Percentiles rank a stretch among this genome's conserved stretches.
Evolutionary conservation across 2,797 vertebrate species (phyloP).

Genomic region (Coilia nasus): DNA sequence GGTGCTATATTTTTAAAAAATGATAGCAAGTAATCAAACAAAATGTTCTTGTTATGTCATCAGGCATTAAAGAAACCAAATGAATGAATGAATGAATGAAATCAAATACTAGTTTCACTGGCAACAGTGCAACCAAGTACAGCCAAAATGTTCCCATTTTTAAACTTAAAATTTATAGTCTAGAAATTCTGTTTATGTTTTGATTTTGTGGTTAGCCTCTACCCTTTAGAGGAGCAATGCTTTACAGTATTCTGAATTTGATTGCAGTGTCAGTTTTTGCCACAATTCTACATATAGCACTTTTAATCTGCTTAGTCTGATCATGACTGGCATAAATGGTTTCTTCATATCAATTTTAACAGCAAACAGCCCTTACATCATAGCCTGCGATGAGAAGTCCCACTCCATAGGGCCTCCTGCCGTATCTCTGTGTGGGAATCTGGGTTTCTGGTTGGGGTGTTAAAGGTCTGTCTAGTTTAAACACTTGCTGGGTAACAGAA

Average conservation of each 20-base stretch:
- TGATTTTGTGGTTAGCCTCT: too few relatives aligned
- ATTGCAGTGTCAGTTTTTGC: too few relatives aligned
- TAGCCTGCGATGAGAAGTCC: conserved; percentile 96
- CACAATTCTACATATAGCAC: background rate
- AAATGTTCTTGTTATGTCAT: background rate
- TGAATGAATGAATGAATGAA: too few relatives aligned
- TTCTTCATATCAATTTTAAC: background rate
- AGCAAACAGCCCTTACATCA: conserved; percentile 79
- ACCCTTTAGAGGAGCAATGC: too few relatives aligned
- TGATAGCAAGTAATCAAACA: background rate
- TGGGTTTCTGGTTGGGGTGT: conserved; percentile 84
- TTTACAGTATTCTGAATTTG: too few relatives aligned
- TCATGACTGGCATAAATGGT: background rate
- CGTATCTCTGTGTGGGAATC: conserved; percentile 96
- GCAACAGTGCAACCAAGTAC: too few relatives aligned
- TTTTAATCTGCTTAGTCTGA: background rate
- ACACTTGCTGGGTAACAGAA: background rate
- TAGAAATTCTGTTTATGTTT: too few relatives aligned
- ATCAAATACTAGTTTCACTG: background rate
- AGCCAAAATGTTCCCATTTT: too few relatives aligned
- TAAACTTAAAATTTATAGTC: too few relatives aligned
- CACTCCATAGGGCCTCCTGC: conserved; percentile 93
- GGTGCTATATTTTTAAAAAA: background rate
- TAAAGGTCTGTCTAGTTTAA: background rate
- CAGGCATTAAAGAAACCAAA: too few relatives aligned